Conservation (phyloP, 2,113 vertebrate genomes). For the Chaenogobius annularis region DNA sequence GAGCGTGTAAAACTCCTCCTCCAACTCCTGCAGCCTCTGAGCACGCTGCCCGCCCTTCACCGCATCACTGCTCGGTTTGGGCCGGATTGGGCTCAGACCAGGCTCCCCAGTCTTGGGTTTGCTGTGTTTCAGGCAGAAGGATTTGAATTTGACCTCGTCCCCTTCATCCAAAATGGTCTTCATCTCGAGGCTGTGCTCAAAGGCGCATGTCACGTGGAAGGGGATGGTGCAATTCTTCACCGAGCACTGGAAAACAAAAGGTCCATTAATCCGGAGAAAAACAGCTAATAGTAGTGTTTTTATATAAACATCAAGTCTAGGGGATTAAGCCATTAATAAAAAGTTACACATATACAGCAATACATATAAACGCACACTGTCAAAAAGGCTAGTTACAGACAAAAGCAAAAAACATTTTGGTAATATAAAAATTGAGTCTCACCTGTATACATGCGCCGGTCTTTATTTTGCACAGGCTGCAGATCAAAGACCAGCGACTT, state of each 20-base stretch:
- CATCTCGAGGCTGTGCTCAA: conserved; percentile 97
- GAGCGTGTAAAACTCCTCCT: conserved; percentile 92
- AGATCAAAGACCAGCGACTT: conserved; percentile 96
- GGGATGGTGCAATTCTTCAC: conserved; percentile 98
- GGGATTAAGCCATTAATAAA: neutral
- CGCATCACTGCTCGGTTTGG: conserved; percentile 80
- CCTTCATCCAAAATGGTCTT: conserved; percentile 96
- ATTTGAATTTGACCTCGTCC: conserved; percentile 97
- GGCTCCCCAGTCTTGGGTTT: conserved; percentile 83
- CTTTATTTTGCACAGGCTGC: conserved; percentile 95
- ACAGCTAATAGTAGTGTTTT: neutral
- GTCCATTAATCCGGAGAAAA: neutral
- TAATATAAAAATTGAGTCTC: too few relatives aligned
- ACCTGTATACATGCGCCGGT: conserved; percentile 98
- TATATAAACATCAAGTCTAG: neutral
- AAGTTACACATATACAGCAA: neutral
- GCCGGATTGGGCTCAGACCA: conserved; percentile 78
- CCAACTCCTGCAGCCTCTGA: conserved; percentile 92
- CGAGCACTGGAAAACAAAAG: conserved; percentile 82
- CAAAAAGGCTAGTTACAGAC: too few relatives aligned
- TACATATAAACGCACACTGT: too few relatives aligned
- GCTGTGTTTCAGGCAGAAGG: conserved; percentile 96
- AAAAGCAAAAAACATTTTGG: too few relatives aligned
- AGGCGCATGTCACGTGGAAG: conserved; percentile 99
- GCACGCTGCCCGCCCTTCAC: conserved; percentile 88